Evolutionary conservation across 2,113 vertebrate species (phyloP).

Genomic region (Podilymbus podiceps): DNA sequence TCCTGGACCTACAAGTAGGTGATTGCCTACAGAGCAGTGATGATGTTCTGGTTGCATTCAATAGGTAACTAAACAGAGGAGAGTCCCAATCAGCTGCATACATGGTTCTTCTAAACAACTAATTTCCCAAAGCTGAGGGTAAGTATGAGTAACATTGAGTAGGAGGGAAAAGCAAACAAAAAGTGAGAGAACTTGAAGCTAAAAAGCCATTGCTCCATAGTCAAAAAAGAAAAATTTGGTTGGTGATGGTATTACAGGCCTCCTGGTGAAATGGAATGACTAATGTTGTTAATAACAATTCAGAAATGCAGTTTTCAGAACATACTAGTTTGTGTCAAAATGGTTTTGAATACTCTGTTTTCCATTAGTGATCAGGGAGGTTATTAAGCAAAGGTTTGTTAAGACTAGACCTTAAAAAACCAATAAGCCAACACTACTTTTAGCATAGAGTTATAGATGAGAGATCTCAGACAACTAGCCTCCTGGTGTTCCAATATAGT

Average conservation of each 20-base stretch:
- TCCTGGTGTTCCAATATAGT: neutral
- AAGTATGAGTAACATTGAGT: neutral
- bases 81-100: neutral
- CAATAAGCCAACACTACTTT: neutral
- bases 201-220: neutral
- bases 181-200: neutral
- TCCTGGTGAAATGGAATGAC: neutral
- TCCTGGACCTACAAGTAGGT: neutral
- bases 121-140: neutral
- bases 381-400: neutral
- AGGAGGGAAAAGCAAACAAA: neutral
- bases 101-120: neutral
- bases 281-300: neutral
- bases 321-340: neutral
- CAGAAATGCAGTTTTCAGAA: neutral
- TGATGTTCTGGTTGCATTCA: neutral
- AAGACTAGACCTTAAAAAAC: neutral
- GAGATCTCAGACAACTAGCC: neutral
- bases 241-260: neutral
- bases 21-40: neutral
- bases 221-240: neutral
- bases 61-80: neutral
- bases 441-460: neutral
- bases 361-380: neutral
- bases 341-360: neutral